Percentiles rank a stretch among this genome's conserved stretches.
These are phyloP conservation scores for Semaprochilodus insignis DNA, from an alignment of 2,797 vertebrate genomes.

Conservation along the genomic window DNA sequence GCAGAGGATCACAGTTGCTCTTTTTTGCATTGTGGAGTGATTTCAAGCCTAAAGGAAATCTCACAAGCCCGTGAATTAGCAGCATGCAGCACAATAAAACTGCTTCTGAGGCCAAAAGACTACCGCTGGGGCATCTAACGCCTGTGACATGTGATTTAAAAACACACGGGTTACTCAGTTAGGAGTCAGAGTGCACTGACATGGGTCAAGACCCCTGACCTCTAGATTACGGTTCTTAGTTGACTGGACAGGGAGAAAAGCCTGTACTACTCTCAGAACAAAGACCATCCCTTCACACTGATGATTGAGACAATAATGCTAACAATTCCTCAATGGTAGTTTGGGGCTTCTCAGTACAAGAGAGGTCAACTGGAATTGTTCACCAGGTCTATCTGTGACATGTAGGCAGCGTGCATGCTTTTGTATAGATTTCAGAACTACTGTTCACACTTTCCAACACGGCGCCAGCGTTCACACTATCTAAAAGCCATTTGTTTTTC, in stretches of 20 bases:
- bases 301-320: conserved; percentile 15
- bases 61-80: conserved; percentile 70
- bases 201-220: conserved; percentile 46
- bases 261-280: conserved; percentile 23
- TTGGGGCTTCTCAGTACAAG: conserved; percentile 6
- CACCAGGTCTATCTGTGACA: not conserved
- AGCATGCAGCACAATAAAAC: conserved; percentile 54
- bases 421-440: not conserved
- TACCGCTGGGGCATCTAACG: conserved; percentile 17
- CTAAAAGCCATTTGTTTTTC: not conserved
- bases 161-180: conserved; percentile 32
- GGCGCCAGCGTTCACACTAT: not conserved
- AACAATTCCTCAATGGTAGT: conserved; percentile 19
- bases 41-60: conserved; percentile 73
- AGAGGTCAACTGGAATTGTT: not conserved
- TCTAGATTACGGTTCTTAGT: conserved; percentile 39
- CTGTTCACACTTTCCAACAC: not conserved
- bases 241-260: conserved; percentile 37
- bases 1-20: conserved; percentile 44
- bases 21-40: conserved; percentile 66
- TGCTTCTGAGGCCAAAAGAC: conserved; percentile 30
- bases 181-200: conserved; percentile 40
- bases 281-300: conserved; percentile 27
- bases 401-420: not conserved
- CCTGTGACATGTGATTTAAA: conserved; percentile 20